These are phyloP conservation scores for Hymenochirus boettgeri DNA, from an alignment of 2,113 vertebrate species.

Conservation along the genomic window DNA sequence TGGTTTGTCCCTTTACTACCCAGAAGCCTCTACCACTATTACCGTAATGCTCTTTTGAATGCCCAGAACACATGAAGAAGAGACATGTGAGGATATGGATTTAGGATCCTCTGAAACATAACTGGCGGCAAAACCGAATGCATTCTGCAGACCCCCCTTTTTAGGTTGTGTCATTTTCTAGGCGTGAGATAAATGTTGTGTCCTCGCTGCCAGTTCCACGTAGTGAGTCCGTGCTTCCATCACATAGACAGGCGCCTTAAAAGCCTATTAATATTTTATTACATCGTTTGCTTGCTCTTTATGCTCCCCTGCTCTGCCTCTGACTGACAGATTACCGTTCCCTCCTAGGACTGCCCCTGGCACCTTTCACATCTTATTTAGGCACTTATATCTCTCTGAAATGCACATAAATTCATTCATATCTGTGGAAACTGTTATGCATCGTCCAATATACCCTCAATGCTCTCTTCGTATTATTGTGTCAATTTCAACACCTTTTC, in stretches of 20 bases:
- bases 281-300: conserved; percentile 35
- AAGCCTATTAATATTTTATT: conserved; percentile 43
- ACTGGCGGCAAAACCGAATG: background rate
- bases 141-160: background rate
- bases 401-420: too few relatives aligned
- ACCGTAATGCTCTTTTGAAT: background rate
- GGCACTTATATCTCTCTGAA: background rate
- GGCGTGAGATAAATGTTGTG: conserved; percentile 33
- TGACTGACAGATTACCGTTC: conserved; percentile 32
- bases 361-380: conserved; percentile 10
- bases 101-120: background rate
- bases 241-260: conserved; percentile 34
- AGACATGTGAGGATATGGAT: too few relatives aligned
- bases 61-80: too few relatives aligned
- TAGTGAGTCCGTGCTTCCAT: conserved; percentile 24
- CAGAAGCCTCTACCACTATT: too few relatives aligned
- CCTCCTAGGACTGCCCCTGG: conserved; percentile 23
- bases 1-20: too few relatives aligned
- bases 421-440: too few relatives aligned
- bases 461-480: too few relatives aligned
- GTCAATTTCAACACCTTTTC: too few relatives aligned
- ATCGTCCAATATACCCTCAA: too few relatives aligned
- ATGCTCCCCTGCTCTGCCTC: conserved; percentile 17
- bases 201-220: conserved; percentile 31
- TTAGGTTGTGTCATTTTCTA: conserved; percentile 15